A percentile compares a stretch with the other conserved stretches of the same genome.
Evolutionary conservation across 2,797 vertebrate genomes (phyloP).

Genomic region (Miichthys miiuy): DNA sequence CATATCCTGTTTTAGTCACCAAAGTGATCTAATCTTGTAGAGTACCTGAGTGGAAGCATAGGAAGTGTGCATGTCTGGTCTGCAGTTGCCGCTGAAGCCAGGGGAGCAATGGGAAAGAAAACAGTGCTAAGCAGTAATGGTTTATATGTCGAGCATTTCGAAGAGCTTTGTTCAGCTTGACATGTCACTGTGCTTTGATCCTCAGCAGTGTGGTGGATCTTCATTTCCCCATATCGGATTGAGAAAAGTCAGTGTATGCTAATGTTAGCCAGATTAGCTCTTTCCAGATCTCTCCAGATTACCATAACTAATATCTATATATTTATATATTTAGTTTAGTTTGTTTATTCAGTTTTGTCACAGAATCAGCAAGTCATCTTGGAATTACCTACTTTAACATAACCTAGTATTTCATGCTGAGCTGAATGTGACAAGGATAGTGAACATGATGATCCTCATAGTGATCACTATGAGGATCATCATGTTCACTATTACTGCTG

Average conservation of each 20-base stretch:
- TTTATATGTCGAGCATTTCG: slow-evolving; percentile 27
- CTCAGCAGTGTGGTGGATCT: slow-evolving; percentile 11
- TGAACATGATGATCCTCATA: too few species aligned
- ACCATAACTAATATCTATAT: not conserved
- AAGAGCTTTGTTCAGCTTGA: slow-evolving; percentile 28
- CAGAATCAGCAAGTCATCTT: not conserved
- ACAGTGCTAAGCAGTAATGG: slow-evolving; percentile 35
- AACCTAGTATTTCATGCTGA: not conserved
- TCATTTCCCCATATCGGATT: slow-evolving; percentile 14
- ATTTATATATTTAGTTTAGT: not conserved
- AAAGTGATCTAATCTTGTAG: slow-evolving; percentile 63
- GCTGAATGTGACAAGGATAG: not conserved
- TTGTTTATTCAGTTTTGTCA: not conserved
- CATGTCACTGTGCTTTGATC: slow-evolving; percentile 25
- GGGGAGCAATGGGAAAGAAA: slow-evolving; percentile 15
- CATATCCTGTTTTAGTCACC: slow-evolving; percentile 67
- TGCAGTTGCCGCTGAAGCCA: slow-evolving; percentile 1
- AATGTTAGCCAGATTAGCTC: slow-evolving; percentile 28
- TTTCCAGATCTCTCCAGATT: not conserved
- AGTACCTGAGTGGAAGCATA: slow-evolving; percentile 46
- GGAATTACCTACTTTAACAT: not conserved
- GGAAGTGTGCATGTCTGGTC: slow-evolving; percentile 32
- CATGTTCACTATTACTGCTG: not conserved
- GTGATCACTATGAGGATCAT: not conserved
- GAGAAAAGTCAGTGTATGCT: not conserved